Percentiles rank a stretch among this genome's conserved stretches.
Conservation (phyloP, 2,113 vertebrate species). For the Mola mola region DNA sequence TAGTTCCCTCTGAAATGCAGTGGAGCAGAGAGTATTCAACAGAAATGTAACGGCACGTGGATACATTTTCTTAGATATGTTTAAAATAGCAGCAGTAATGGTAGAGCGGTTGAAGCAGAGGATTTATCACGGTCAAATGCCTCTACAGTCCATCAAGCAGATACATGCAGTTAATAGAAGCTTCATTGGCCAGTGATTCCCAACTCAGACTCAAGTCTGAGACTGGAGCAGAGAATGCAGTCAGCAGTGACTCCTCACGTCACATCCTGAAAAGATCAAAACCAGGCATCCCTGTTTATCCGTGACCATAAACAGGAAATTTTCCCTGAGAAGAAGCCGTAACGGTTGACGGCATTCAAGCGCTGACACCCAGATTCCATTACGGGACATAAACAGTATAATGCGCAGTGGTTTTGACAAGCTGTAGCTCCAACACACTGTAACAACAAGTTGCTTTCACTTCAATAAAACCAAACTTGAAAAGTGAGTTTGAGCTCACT, state of each 20-base stretch:
- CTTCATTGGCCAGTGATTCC: conserved; percentile 6
- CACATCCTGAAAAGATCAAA: conserved; percentile 10
- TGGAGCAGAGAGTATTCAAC: not conserved
- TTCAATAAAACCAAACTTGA: no score
- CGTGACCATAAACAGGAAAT: conserved; percentile 26
- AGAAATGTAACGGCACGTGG: no score
- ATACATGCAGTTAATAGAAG: conserved; percentile 8
- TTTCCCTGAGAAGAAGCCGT: not conserved
- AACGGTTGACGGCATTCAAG: not conserved
- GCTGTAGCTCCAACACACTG: no score
- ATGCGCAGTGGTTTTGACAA: not conserved
- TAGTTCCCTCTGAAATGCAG: no score
- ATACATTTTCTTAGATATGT: not conserved
- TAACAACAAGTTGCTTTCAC: no score
- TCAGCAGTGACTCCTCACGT: not conserved
- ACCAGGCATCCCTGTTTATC: conserved; percentile 35
- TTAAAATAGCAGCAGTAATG: not conserved
- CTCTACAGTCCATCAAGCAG: not conserved
- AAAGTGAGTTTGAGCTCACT: no score
- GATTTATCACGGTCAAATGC: conserved; percentile 1
- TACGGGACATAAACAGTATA: not conserved
- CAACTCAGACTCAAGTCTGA: conserved; percentile 18
- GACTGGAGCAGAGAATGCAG: conserved; percentile 46
- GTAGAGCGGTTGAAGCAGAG: not conserved
- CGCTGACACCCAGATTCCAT: not conserved